A percentile compares a stretch with the other conserved stretches of the same genome.
Conservation (phyloP, 2,113 vertebrate genomes). For the Boleophthalmus pectinirostris region DNA sequence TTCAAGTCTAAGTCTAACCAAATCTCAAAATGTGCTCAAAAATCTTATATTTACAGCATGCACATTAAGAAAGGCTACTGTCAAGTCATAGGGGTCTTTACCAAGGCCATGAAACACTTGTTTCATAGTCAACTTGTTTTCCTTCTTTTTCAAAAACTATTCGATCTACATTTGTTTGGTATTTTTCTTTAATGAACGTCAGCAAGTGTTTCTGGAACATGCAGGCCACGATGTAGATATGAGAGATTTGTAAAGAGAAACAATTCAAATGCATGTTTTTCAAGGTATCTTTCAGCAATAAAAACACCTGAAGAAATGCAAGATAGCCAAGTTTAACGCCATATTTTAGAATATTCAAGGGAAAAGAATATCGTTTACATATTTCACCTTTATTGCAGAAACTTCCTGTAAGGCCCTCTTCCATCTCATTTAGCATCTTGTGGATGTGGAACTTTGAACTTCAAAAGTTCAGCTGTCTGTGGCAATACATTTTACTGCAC, state of each 20-base stretch:
- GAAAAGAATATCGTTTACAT: no score
- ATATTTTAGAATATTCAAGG: no score
- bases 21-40: not conserved
- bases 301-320: no score
- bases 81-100: conserved; percentile 93
- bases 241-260: no score
- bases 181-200: conserved; percentile 94
- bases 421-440: conserved; percentile 97
- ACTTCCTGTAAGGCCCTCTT: conserved; percentile 92
- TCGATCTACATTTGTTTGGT: conserved; percentile 89
- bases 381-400: no score
- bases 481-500: conserved; percentile 94
- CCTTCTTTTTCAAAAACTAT: conserved; percentile 89
- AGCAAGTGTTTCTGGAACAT: conserved; percentile 99
- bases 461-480: conserved; percentile 93
- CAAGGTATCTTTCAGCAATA: no score
- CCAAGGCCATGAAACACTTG: conserved; percentile 93
- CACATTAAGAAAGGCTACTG: conserved; percentile 93
- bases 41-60: conserved; percentile 83
- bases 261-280: no score
- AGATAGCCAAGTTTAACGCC: no score
- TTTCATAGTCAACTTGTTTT: conserved; percentile 86
- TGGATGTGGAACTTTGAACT: conserved; percentile 95
- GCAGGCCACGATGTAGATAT: conserved; percentile 96
- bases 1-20: not conserved